Conservation (phyloP, 2,797 vertebrate species). For the Leucoraja ocellata region DNA sequence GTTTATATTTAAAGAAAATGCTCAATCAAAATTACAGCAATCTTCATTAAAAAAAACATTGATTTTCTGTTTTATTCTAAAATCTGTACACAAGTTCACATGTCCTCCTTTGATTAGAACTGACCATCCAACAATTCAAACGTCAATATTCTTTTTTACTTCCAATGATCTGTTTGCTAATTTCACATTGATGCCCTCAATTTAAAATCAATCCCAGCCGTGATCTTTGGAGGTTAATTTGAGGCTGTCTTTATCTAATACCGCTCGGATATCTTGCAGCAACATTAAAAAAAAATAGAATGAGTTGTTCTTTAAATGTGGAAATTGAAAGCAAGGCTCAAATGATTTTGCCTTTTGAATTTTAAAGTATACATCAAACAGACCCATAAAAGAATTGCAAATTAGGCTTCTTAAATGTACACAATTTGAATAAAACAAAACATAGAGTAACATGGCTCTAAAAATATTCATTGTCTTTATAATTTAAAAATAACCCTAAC, state of each 20-base stretch:
- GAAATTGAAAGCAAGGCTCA: background rate
- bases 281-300: background rate
- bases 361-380: background rate
- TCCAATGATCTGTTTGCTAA: constrained; percentile 18
- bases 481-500: constrained; percentile 17
- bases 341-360: background rate
- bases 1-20: background rate
- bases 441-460: background rate
- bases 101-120: constrained; percentile 33
- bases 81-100: background rate
- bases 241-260: background rate
- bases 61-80: constrained; percentile 22
- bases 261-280: background rate
- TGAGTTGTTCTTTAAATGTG: background rate
- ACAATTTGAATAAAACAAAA: background rate
- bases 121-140: constrained; percentile 25
- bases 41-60: constrained; percentile 4
- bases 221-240: background rate
- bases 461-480: background rate
- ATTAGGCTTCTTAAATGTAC: background rate
- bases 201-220: constrained; percentile 9
- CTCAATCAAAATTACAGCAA: background rate
- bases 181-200: constrained; percentile 6
- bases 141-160: constrained; percentile 26
- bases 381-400: background rate